A percentile compares a stretch with the other conserved stretches of the same genome.
Conservation (phyloP, 2,888 invertebrate species). For the Coelopa pilipes region DNA sequence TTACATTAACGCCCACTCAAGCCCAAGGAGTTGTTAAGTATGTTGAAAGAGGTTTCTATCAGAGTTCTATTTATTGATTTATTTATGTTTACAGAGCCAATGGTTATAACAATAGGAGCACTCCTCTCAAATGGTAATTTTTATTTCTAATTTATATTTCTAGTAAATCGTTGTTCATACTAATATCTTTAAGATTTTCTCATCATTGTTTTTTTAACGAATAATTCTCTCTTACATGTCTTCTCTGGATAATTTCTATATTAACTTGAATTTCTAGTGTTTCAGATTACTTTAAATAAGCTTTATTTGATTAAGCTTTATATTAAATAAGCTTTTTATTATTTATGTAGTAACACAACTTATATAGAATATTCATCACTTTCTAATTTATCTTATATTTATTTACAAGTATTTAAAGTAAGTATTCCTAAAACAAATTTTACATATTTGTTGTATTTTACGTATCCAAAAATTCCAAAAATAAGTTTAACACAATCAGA, state of each 20-base stretch:
- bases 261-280: slow-evolving; percentile 53
- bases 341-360: background rate
- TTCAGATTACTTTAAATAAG: slow-evolving; percentile 64
- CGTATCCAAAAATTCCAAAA: background rate
- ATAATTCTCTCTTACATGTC: slow-evolving; percentile 32
- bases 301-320: background rate
- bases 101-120: slow-evolving; percentile 59
- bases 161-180: background rate
- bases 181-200: slow-evolving; percentile 11
- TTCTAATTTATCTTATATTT: background rate
- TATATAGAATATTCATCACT: background rate
- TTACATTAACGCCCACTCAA: slow-evolving; percentile 71
- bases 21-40: slow-evolving; percentile 66
- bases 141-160: slow-evolving; percentile 14
- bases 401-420: slow-evolving; percentile 7
- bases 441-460: background rate
- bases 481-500: background rate
- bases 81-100: slow-evolving; percentile 53
- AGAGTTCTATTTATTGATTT: background rate
- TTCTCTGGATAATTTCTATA: slow-evolving; percentile 41
- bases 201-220: slow-evolving; percentile 16
- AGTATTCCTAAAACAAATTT: background rate
- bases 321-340: background rate
- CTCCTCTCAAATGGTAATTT: slow-evolving; percentile 63
- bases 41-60: slow-evolving; percentile 40